These are phyloP conservation scores for Drymonia ruficornis DNA, from an alignment of 2,888 invertebrate species.

Conservation along the genomic window DNA sequence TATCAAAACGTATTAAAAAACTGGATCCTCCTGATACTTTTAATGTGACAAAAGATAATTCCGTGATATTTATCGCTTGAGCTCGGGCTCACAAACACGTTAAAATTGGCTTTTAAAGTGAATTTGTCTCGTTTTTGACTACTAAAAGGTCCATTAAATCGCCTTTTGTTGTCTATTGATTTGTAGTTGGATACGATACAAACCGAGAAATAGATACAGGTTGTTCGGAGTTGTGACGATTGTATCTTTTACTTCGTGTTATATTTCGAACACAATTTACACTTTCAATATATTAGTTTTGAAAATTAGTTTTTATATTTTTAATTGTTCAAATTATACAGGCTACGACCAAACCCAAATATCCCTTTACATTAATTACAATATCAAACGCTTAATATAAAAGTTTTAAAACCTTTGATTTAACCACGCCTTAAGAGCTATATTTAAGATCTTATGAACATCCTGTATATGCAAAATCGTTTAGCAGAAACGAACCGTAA, in stretches of 20 bases:
- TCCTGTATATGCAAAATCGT: conserved; percentile 56
- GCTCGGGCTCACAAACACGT: conserved; percentile 46
- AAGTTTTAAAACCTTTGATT: no score
- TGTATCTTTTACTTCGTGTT: neutral
- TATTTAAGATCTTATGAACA: conserved; percentile 26
- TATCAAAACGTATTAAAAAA: conserved; percentile 5
- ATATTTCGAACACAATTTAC: neutral
- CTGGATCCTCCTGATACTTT: neutral
- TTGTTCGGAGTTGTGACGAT: conserved; percentile 33
- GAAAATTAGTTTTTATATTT: no score
- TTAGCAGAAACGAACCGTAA: conserved; percentile 60
- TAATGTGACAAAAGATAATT: conserved; percentile 25
- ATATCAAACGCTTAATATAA: no score
- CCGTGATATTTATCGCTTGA: conserved; percentile 48
- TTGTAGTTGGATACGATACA: conserved; percentile 63
- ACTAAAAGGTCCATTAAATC: conserved; percentile 74
- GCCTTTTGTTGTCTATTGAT: conserved; percentile 72
- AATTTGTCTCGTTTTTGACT: conserved; percentile 79
- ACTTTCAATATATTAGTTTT: no score
- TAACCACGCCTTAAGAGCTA: no score
- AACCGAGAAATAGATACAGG: conserved; percentile 49
- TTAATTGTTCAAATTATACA: no score
- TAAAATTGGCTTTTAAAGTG: conserved; percentile 69
- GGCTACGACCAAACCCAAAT: no score
- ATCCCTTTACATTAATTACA: no score